Evolutionary conservation across 2,797 vertebrate genomes (phyloP), one percentile per base, ranked within the genome.

Genomic region (Catharus ustulatus): DNA sequence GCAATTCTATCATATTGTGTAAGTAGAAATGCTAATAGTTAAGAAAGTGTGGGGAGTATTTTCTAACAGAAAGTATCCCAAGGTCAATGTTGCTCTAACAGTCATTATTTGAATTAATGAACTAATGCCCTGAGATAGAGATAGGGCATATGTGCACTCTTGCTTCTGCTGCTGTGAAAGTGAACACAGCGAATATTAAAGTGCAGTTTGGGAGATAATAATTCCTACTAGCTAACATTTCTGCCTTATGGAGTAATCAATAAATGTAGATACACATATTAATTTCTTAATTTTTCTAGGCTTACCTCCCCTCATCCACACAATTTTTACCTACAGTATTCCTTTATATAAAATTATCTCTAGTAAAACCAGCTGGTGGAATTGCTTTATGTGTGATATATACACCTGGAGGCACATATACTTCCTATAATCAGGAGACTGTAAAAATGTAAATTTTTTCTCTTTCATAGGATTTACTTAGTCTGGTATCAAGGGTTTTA

Each of bases 91-190:
- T 93, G 24, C 30, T 90, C 40, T 76, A 77, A 58, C 42, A 20
- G 29, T 75, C 63, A 54, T 80, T 93, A 57, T 89, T 69, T 81
- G 83, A 83, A 94, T 90, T 84, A 15, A 73, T 88, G 73, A 92
- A 79, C 45, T 75, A 82, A 83, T 72, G 48, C 17, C 67, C 67
- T 42, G 40, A 81, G 71, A 79, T 10, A 38, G 67, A 76, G 52
- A 8, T 6, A 45, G 38, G 52, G 10, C 48, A 46, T 43, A 30
- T 27, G n/a, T 62, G 21, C 32, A 30, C 2, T 62, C 21, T 63
- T 78, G 9, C 36, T 95, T 85, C 61, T 88, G 54, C 79, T 84
- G 61, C 78, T 77, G 57, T 54, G 46, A 68, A 93, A 77, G 49
- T 59, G 63, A 94, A 75, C 46, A 63, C 6, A 23, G 30, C 74